These are phyloP conservation scores for Hoplostethus mediterraneus DNA, from an alignment of 2,797 vertebrate genomes.

Conservation along the genomic window DNA sequence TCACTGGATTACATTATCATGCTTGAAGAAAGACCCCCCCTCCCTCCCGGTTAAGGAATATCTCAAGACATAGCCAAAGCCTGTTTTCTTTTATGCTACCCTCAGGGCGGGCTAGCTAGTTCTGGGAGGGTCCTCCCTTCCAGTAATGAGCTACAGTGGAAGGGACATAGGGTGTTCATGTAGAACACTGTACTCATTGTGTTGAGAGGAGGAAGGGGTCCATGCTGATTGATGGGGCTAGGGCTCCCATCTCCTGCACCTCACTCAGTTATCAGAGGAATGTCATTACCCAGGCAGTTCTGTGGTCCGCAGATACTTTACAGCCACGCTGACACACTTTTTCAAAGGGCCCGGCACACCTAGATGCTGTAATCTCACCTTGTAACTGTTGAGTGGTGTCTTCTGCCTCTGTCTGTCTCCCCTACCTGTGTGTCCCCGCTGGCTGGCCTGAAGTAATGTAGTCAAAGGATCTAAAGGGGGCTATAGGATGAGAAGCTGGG, in stretches of 20 bases:
- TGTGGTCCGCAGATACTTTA: slow-evolving; percentile 56
- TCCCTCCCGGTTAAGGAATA: slow-evolving; percentile 62
- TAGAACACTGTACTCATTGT: slow-evolving; percentile 85
- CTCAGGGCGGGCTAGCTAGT: slow-evolving; percentile 59
- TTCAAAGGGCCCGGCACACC: slow-evolving; percentile 51
- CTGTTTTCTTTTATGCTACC: slow-evolving; percentile 71
- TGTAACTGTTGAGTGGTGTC: slow-evolving; percentile 70
- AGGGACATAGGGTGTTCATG: slow-evolving; percentile 70
- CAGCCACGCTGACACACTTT: slow-evolving; percentile 65
- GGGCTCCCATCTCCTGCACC: slow-evolving; percentile 68
- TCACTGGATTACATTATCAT: slow-evolving; percentile 66
- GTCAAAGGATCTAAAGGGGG: slow-evolving; percentile 39
- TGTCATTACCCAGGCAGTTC: slow-evolving; percentile 65
- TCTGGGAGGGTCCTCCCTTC: slow-evolving; percentile 55
- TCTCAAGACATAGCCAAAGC: slow-evolving; percentile 57
- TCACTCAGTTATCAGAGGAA: slow-evolving; percentile 76
- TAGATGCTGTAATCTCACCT: slow-evolving; percentile 71
- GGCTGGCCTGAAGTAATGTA: slow-evolving; percentile 15
- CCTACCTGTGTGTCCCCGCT: slow-evolving; percentile 4
- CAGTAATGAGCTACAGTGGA: slow-evolving; percentile 76
- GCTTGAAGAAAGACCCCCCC: slow-evolving; percentile 45
- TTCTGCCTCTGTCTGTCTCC: slow-evolving; percentile 45
- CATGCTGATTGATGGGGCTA: slow-evolving; percentile 75
- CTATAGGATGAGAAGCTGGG: slow-evolving; percentile 31
- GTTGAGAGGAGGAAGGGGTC: slow-evolving; percentile 64